Evolutionary conservation across 2,113 vertebrate species (phyloP), one percentile per base, ranked within the genome.

Genomic region (Rattus rattus): DNA sequence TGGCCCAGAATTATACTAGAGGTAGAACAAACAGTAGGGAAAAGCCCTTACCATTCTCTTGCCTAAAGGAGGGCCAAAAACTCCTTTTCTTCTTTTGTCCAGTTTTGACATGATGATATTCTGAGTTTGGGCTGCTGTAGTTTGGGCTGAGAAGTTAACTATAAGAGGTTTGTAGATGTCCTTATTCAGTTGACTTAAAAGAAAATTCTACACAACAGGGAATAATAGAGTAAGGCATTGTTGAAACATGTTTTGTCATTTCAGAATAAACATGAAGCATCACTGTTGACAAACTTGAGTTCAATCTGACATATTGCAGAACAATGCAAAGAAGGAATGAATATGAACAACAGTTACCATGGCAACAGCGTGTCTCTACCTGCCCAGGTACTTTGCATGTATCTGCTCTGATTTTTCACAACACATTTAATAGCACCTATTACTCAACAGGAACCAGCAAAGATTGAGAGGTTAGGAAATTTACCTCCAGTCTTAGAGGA

Each of bases 81-180:
- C 98, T 94, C 99, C 99, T 97, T 99, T 99, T 90, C 99, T 99
- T 77, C 99, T 98, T 98, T 99, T 99, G 97, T 99, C 99, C 94
- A 99, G 94, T 96, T 99, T 99, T 56, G 99, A 99, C 99, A 99
- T 99, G 80, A 99, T 99, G 93, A 99, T 99, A 97, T 99, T 99
- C 97, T 99, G 99, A 67, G 99, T 99, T 97, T 99, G 99, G 92
- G 99, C 98, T 49, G 99, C 99, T 70, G 99, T 99, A 36, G 99
- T 99, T 98, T 99, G 99, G 79, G 99, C 99, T 80, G 99, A 99
- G 97, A 99, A 99, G 98, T 99, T 99, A 97, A 99, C 98, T 75
- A 99, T 98, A 96, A 99, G 97, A 65, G 99, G 99, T 97, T 98
- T 99, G 98, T 99, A 99, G 86, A 98, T 96, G 24, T 99, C 98